Conservation (phyloP, 2,113 vertebrate species). For the Ameiurus melas region DNA sequence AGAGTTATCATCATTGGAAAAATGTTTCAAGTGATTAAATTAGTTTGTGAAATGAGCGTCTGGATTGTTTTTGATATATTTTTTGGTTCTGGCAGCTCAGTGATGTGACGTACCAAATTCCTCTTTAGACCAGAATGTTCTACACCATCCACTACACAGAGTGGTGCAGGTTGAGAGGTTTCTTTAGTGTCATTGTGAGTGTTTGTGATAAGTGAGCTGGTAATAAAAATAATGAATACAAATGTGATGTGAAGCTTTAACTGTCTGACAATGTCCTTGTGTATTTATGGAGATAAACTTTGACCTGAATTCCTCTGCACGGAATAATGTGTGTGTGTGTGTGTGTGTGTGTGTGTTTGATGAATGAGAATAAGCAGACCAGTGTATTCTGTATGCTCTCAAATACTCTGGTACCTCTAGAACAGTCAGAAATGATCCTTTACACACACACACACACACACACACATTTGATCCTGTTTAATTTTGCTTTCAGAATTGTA, state of each 20-base stretch:
- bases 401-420: too few species aligned
- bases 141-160: background rate
- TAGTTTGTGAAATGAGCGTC: background rate
- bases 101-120: background rate
- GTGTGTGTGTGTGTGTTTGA: slow-evolving; percentile 16
- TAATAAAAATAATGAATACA: background rate
- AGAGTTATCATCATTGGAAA: too few species aligned
- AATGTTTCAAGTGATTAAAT: background rate
- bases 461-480: background rate
- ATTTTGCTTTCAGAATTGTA: background rate
- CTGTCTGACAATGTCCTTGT: background rate
- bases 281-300: background rate
- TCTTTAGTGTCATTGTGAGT: background rate
- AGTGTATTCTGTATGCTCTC: too few species aligned
- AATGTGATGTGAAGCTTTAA: background rate
- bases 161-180: background rate
- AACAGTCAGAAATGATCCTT: too few species aligned
- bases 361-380: too few species aligned
- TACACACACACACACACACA: too few species aligned
- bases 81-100: background rate
- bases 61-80: background rate
- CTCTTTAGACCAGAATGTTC: background rate
- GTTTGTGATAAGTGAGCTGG: background rate
- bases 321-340: slow-evolving; percentile 1
- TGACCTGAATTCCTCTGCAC: slow-evolving; percentile 13